phyloP scores from a whole-genome alignment of 2,113 vertebrate genomes.

The Dryoscopus gambensis region DNA sequence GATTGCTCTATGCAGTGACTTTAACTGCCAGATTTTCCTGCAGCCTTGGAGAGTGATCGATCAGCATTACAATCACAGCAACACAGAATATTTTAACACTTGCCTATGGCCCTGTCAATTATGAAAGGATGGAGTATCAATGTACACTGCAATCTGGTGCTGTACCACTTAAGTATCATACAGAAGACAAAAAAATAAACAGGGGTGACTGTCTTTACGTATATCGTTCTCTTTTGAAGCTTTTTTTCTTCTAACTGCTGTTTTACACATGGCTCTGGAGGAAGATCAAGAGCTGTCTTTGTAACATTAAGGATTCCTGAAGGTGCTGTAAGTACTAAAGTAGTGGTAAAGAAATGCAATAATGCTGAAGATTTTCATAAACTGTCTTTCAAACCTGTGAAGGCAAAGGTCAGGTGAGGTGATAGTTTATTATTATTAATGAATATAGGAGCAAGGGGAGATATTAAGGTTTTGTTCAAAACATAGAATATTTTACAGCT shows the following conservation, averaged over 20 bases:
- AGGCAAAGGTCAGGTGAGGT: conserved; percentile 26
- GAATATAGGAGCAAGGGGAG: neutral
- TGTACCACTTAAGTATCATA: neutral
- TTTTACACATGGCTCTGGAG: neutral
- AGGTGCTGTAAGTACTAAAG: neutral
- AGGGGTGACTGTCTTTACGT: neutral
- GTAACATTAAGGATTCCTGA: neutral
- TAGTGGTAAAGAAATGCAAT: neutral
- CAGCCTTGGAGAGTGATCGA: neutral
- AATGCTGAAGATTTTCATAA: neutral
- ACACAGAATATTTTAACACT: neutral
- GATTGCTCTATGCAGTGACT: conserved; percentile 14
- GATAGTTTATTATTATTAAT: conserved; percentile 57
- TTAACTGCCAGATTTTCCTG: conserved; percentile 19
- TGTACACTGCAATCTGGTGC: neutral
- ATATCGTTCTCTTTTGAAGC: neutral
- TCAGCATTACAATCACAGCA: neutral
- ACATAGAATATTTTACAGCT: conserved; percentile 1
- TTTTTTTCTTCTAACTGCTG: neutral
- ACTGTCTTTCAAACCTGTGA: neutral
- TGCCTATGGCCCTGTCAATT: neutral
- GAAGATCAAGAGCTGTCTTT: neutral
- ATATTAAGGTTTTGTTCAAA: conserved; percentile 18
- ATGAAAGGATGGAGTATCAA: neutral
- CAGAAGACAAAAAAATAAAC: neutral